Evolutionary conservation across 2,888 invertebrate genomes (phyloP).

Genomic region (Eristalinus sepulchralis): DNA sequence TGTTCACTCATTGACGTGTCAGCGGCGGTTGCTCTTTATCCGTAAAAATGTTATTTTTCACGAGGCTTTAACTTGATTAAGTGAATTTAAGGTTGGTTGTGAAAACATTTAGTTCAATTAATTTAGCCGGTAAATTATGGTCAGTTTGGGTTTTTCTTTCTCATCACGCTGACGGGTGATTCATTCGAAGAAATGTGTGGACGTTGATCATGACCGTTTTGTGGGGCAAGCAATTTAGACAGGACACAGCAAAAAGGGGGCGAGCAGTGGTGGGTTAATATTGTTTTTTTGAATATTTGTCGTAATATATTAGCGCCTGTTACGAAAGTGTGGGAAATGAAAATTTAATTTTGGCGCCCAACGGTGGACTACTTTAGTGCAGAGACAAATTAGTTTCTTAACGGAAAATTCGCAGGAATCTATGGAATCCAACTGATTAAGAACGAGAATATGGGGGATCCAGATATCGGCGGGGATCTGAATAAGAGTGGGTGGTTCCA

Average conservation of each 20-base stretch:
- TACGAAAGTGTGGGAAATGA: too few relatives aligned
- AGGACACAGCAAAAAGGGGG: not conserved
- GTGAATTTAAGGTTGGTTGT: not conserved
- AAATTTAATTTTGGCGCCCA: not conserved
- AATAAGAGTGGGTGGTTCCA: too few relatives aligned
- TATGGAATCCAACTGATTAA: too few relatives aligned
- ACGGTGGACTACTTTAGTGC: not conserved
- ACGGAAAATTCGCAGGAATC: too few relatives aligned
- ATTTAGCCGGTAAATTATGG: not conserved
- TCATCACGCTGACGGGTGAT: not conserved
- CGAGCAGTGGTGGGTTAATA: not conserved
- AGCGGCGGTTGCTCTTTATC: not conserved
- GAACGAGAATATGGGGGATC: too few relatives aligned
- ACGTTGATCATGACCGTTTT: not conserved
- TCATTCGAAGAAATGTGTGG: not conserved
- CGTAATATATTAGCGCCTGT: too few relatives aligned
- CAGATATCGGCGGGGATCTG: too few relatives aligned
- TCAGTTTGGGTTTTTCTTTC: not conserved
- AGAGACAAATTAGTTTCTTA: too few relatives aligned
- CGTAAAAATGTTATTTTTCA: not conserved
- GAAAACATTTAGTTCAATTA: slow-evolving; percentile 3
- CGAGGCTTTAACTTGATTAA: slow-evolving; percentile 13
- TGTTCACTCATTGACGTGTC: not conserved
- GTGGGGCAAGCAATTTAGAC: not conserved
- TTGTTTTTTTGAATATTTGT: not conserved